These are phyloP conservation scores for Sylvietta virens DNA, from an alignment of 2,113 vertebrate genomes.

Conservation along the genomic window DNA sequence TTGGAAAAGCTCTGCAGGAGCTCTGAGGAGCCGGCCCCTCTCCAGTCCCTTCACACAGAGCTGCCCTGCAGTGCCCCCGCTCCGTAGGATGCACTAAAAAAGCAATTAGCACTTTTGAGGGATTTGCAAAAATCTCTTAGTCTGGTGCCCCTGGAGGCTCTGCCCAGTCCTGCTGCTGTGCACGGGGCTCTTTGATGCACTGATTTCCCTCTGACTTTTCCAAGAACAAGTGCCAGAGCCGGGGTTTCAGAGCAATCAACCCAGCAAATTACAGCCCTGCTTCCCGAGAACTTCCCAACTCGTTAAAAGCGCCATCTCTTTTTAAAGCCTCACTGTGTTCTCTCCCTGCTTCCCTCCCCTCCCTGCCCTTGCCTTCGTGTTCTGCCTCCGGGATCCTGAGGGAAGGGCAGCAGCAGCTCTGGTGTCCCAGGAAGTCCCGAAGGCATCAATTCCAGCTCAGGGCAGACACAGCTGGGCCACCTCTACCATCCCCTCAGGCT, in stretches of 20 bases:
- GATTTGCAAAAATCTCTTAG: neutral
- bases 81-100: neutral
- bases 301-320: neutral
- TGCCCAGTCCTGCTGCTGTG: conserved; percentile 2
- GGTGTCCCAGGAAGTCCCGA: rapidly evolving
- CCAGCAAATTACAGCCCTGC: neutral
- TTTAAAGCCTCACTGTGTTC: neutral
- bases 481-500: neutral
- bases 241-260: neutral
- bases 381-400: neutral
- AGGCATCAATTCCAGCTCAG: neutral
- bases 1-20: neutral
- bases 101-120: conserved; percentile 41
- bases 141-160: neutral
- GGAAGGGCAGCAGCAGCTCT: neutral
- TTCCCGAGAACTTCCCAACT: neutral
- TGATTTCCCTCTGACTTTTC: neutral
- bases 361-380: too few species aligned
- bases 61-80: neutral
- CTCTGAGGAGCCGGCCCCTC: neutral
- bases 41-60: neutral
- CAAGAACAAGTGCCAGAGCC: neutral
- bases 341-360: neutral
- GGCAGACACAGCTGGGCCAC: neutral
- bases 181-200: neutral